These are phyloP conservation scores for Saxidomus purpurata DNA, from an alignment of 1,140 invertebrate species.

Conservation along the genomic window DNA sequence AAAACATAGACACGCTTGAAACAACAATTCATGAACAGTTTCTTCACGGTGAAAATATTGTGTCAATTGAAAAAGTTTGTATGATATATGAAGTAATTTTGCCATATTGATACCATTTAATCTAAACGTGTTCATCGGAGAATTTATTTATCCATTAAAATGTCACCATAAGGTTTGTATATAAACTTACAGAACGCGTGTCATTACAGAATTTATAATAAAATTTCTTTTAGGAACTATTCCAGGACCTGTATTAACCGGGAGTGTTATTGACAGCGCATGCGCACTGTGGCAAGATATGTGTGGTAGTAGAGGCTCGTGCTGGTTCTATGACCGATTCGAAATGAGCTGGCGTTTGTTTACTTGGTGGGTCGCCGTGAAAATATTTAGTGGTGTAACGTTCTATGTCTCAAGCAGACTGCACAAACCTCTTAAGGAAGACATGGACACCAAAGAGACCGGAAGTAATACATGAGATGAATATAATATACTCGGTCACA, in stretches of 20 bases:
- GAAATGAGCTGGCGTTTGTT: conserved; percentile 14
- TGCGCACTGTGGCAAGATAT: conserved; percentile 6
- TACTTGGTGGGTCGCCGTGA: background rate
- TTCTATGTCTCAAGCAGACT: background rate
- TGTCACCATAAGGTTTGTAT: too few relatives aligned
- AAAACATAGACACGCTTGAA: too few relatives aligned
- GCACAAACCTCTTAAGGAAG: background rate
- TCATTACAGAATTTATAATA: too few relatives aligned
- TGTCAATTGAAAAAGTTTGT: too few relatives aligned
- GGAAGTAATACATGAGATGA: background rate
- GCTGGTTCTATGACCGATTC: background rate
- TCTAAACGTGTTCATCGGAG: too few relatives aligned
- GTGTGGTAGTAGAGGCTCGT: background rate
- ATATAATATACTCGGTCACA: background rate
- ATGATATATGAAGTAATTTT: too few relatives aligned
- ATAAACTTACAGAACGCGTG: too few relatives aligned
- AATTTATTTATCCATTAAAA: too few relatives aligned
- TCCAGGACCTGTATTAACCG: background rate
- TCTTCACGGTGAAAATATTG: too few relatives aligned
- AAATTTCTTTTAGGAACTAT: conserved; percentile 1
- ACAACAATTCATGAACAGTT: too few relatives aligned
- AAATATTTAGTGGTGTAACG: background rate
- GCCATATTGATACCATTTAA: too few relatives aligned
- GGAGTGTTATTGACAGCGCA: conserved; percentile 16
- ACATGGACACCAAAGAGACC: background rate